A percentile compares a stretch with the other conserved stretches of the same genome.
Evolutionary conservation across 2,888 invertebrate genomes (phyloP).

Genomic region (Dicyrtoma fusca): DNA sequence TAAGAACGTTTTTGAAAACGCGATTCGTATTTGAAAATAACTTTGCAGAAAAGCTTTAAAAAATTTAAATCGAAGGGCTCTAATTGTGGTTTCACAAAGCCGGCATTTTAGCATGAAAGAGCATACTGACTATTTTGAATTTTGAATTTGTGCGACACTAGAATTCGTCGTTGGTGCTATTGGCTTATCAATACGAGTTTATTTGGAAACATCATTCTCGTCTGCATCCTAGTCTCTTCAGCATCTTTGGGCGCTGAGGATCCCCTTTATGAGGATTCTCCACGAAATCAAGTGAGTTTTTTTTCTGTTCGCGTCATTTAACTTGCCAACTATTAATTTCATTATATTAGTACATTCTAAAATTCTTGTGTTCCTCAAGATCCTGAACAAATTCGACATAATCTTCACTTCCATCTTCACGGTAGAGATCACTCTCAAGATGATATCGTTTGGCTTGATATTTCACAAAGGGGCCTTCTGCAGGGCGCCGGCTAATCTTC

Average conservation of each 20-base stretch:
- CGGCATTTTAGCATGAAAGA: too few relatives aligned
- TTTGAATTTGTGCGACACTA: too few relatives aligned
- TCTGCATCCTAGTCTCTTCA: conserved; percentile 97
- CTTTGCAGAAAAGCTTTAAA: too few relatives aligned
- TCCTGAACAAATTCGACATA: conserved; percentile 93
- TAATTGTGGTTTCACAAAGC: too few relatives aligned
- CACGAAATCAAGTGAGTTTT: conserved; percentile 44
- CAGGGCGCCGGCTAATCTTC: conserved; percentile 95
- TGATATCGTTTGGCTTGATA: conserved; percentile 96
- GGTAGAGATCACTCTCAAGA: conserved; percentile 93
- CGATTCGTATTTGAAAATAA: too few relatives aligned
- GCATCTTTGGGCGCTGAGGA: conserved; percentile 99
- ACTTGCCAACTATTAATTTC: too few relatives aligned
- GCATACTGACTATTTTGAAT: too few relatives aligned
- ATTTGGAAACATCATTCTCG: conserved; percentile 94
- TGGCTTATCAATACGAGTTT: conserved; percentile 69
- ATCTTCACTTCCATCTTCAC: conserved; percentile 99
- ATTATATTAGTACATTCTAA: background rate
- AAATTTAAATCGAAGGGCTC: too few relatives aligned
- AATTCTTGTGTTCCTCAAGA: conserved; percentile 63
- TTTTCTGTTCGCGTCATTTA: too few relatives aligned
- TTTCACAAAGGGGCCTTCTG: conserved; percentile 98
- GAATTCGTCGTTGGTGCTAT: conserved; percentile 30
- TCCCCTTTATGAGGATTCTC: conserved; percentile 72
- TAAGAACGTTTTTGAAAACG: conserved; percentile 63